phyloP scores from a whole-genome alignment of 2,888 invertebrate genomes.

The Harpalus rubripes region DNA sequence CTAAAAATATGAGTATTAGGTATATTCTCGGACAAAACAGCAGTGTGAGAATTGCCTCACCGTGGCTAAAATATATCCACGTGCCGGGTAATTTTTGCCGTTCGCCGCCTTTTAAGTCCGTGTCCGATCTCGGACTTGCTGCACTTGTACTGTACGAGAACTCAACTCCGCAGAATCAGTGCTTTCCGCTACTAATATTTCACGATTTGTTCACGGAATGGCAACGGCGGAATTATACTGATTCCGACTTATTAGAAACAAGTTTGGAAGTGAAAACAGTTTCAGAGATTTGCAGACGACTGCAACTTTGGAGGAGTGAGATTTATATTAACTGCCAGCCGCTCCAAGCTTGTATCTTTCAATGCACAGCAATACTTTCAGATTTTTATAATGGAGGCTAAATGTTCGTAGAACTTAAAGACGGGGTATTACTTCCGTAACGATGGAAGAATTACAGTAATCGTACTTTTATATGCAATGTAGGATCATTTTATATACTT shows the following conservation, averaged over 20 bases:
- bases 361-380: neutral
- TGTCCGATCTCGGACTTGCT: neutral
- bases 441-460: neutral
- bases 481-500: neutral
- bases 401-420: slow-evolving; percentile 24
- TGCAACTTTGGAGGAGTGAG: slow-evolving; percentile 25
- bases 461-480: neutral
- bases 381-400: slow-evolving; percentile 40
- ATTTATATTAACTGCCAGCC: slow-evolving; percentile 36
- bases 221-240: slow-evolving; percentile 47
- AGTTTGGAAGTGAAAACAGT: slow-evolving; percentile 49
- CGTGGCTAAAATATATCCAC: slow-evolving; percentile 25
- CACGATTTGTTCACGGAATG: slow-evolving; percentile 37
- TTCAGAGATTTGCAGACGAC: slow-evolving; percentile 6
- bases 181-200: slow-evolving; percentile 55
- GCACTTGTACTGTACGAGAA: slow-evolving; percentile 33
- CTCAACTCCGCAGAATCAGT: slow-evolving; percentile 18
- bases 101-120: slow-evolving; percentile 52
- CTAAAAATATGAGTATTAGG: too few relatives aligned
- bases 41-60: neutral
- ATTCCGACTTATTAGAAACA: slow-evolving; percentile 39
- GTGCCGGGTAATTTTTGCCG: slow-evolving; percentile 41
- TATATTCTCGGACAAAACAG: neutral
- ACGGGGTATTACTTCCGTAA: neutral
- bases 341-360: slow-evolving; percentile 29